Evolutionary conservation across 2,888 invertebrate genomes (phyloP).

Genomic region (Tortricodes alternella): DNA sequence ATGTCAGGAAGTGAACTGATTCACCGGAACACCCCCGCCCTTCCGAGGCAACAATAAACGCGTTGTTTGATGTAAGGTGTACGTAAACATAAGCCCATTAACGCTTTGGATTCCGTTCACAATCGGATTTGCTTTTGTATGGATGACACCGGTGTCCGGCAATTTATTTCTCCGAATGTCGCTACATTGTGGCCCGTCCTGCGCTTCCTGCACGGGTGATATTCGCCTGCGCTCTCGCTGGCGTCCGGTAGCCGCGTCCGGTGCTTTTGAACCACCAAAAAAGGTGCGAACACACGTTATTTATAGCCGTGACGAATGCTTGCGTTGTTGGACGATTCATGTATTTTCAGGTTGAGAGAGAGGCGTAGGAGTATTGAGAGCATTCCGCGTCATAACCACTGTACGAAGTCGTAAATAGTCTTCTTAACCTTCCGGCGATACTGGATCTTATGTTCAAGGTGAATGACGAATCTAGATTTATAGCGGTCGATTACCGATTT

Average conservation of each 20-base stretch:
- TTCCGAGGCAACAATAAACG: conserved; percentile 49
- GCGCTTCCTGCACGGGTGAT: conserved; percentile 50
- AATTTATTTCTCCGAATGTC: conserved; percentile 54
- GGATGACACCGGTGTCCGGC: conserved; percentile 69
- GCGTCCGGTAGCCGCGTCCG: conserved; percentile 79
- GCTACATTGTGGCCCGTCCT: conserved; percentile 41
- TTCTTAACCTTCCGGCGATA: conserved; percentile 16
- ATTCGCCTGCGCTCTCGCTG: conserved; percentile 62
- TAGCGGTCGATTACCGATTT: conserved; percentile 34
- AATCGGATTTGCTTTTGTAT: conserved; percentile 65
- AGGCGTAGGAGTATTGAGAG: conserved; percentile 57
- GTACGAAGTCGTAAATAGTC: conserved; percentile 12
- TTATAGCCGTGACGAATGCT: conserved; percentile 75
- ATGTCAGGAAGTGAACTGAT: conserved; percentile 49
- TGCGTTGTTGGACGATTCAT: conserved; percentile 58
- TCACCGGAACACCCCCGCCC: conserved; percentile 39
- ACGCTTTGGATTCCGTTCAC: conserved; percentile 48
- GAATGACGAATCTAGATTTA: conserved; percentile 30
- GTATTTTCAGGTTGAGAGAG: conserved; percentile 69
- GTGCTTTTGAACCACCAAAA: conserved; percentile 79
- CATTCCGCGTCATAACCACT: conserved; percentile 41
- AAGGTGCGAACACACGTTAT: conserved; percentile 78
- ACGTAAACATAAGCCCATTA: conserved; percentile 50
- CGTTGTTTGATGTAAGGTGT: conserved; percentile 50
- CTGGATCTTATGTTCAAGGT: conserved; percentile 34